phyloP scores from a whole-genome alignment of 2,888 invertebrate genomes.

The Drosophila emarginata region DNA sequence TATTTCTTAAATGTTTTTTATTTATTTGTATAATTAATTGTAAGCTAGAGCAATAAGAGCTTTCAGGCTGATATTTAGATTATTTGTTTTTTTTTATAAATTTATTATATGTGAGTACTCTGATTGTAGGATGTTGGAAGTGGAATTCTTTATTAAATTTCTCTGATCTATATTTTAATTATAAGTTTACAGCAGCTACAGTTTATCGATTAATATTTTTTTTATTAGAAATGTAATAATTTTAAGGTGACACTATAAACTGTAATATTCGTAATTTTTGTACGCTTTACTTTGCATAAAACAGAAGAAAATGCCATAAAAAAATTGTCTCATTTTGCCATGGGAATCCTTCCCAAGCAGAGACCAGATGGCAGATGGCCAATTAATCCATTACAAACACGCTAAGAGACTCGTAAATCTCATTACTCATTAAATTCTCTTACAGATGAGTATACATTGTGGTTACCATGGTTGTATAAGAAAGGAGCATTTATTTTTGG shows the following conservation, averaged over 20 bases:
- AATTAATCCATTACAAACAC: slow-evolving; percentile 43
- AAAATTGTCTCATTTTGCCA: background rate
- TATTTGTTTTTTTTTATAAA: too few relatives aligned
- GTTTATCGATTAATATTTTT: background rate
- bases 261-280: background rate
- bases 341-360: background rate
- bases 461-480: too few relatives aligned
- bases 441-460: background rate
- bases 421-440: background rate
- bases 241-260: background rate
- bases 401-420: slow-evolving; percentile 39
- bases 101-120: too few relatives aligned
- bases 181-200: background rate
- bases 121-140: too few relatives aligned
- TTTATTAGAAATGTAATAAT: background rate
- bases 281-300: background rate
- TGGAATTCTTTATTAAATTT: too few relatives aligned
- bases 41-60: too few relatives aligned
- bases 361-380: slow-evolving; percentile 20
- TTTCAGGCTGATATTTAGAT: too few relatives aligned
- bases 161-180: too few relatives aligned
- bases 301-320: slow-evolving; percentile 3
- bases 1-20: too few relatives aligned
- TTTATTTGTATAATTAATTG: too few relatives aligned
- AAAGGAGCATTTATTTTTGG: too few relatives aligned